Percentiles rank a stretch among this genome's conserved stretches.
Conservation (phyloP, 2,797 vertebrate species). For the Eospalax fontanierii region DNA sequence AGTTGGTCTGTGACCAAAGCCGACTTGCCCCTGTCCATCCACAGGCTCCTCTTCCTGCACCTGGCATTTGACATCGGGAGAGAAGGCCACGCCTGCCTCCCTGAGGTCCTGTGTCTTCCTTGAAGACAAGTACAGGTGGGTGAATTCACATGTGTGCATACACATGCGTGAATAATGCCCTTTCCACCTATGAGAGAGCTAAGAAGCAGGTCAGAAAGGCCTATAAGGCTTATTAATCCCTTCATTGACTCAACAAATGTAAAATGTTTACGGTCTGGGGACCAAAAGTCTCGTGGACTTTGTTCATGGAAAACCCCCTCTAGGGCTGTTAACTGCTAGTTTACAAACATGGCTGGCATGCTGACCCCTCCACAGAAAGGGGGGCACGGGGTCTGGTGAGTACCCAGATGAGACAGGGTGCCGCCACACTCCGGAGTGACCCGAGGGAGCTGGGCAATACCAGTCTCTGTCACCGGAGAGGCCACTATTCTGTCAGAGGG, state of each 20-base stretch:
- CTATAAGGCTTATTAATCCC: conserved; percentile 80
- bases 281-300: conserved; percentile 70
- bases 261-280: conserved; percentile 75
- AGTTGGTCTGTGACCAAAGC: not conserved
- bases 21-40: not conserved
- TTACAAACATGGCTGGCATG: not conserved
- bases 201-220: conserved; percentile 68
- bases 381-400: too few relatives aligned
- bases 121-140: not conserved
- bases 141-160: not conserved
- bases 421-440: not conserved
- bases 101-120: not conserved
- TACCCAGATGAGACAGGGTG: not conserved
- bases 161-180: not conserved
- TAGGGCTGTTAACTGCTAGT: conserved; percentile 41
- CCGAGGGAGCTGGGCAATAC: not conserved
- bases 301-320: conserved; percentile 56
- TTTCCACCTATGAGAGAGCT: not conserved
- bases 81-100: not conserved
- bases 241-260: conserved; percentile 81
- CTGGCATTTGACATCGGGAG: not conserved
- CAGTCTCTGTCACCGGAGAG: not conserved
- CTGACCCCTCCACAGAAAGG: not conserved
- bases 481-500: not conserved
- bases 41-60: not conserved